phyloP scores from a whole-genome alignment of 1,140 invertebrate genomes.

The Danaus melanippus region DNA sequence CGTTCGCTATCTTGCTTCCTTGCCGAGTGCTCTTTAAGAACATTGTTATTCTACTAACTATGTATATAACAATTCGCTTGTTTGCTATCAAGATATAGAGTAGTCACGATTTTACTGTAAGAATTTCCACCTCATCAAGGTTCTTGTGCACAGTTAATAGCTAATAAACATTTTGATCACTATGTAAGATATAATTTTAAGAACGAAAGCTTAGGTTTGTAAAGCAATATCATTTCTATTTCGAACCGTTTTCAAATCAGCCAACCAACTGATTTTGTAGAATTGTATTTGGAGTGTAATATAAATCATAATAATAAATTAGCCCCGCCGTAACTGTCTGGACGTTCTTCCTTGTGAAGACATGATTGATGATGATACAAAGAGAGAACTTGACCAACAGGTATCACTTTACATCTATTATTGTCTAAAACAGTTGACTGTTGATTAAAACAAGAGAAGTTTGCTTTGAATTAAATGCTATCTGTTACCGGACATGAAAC shows the following conservation, averaged over 20 bases:
- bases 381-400: constrained; percentile 7
- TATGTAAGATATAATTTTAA: too few species aligned
- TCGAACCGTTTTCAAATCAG: too few species aligned
- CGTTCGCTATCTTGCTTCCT: constrained; percentile 29
- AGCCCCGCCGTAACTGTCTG: constrained; percentile 14
- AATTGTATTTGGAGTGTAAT: not conserved
- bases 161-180: not conserved
- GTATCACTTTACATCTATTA: constrained; percentile 1
- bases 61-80: constrained; percentile 38
- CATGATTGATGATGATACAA: constrained; percentile 15
- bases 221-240: too few species aligned
- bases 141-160: constrained; percentile 12
- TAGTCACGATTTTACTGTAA: constrained; percentile 50
- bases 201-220: too few species aligned
- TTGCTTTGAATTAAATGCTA: constrained; percentile 4
- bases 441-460: too few species aligned
- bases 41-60: constrained; percentile 42
- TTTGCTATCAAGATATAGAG: constrained; percentile 38
- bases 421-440: not conserved
- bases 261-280: too few species aligned
- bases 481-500: constrained; percentile 56
- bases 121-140: constrained; percentile 33
- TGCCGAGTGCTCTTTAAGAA: constrained; percentile 33
- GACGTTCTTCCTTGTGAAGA: too few species aligned
- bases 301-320: constrained; percentile 15